Base-by-base conservation (phyloP, 53 echinoderm and acorn worm genomes). In the Hippasteria phrygiana region DNA sequence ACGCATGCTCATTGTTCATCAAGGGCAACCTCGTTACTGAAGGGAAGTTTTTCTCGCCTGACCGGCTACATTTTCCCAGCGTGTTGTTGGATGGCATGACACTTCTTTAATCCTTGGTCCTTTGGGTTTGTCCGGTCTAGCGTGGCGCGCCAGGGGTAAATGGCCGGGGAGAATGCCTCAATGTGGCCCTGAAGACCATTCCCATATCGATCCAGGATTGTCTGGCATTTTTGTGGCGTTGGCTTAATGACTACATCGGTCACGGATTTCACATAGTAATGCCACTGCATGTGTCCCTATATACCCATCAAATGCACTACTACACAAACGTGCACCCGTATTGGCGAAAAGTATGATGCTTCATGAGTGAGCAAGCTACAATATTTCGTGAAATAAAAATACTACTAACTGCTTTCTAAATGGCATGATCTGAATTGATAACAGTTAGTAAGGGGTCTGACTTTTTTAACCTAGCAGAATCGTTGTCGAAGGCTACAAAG, bases 81-180 rank as follows among this genome's bases (percentile, higher is more conserved):
- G 22, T 20, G 28, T 59, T 22, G n/a, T n/a, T 59, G n/a, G 59
- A n/a, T 29, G 53, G 27, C 76, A 14, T 11, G n/a, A n/a, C n/a
- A n/a, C n/a, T n/a, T n/a, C 33, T 12, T 34, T 59, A 35, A 78
- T 56, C 56, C 40, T 36, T 6, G 27, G 20, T n/a, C 39, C 39
- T 37, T 78, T 62, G 59, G 38, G 78, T 78, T 59, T 78, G 56
- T 55, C 78, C 27, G 55, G 77, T 77, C 77, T 77, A 77, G 36
- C 77, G 77, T 77, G 78, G 78, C 9, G 27, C n/a, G 32, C 3
- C 0, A 28, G 40, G 56, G 78, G 78, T 62, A 78, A 62, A 62
- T 39, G 78, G 55, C 78, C 78, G 59, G 13, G 39, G 59, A 55
- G 39, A 55, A 78, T 20, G 3, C 13, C 2, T 1, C 56, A 17